A percentile compares a stretch with the other conserved stretches of the same genome.
Conservation (phyloP, 2,888 invertebrate genomes). For the Argynnis bischoffii region DNA sequence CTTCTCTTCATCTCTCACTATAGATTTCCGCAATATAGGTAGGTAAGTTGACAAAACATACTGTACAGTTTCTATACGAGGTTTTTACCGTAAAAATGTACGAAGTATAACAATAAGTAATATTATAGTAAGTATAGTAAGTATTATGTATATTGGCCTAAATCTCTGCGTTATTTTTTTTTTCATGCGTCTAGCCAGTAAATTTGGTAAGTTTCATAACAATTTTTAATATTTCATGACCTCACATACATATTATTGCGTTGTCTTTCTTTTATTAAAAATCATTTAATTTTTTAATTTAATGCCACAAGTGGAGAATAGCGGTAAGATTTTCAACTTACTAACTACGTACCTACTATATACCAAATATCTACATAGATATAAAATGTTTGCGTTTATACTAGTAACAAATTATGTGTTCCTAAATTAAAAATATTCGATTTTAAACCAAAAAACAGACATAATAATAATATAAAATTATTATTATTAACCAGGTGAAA, state of each 20-base stretch:
- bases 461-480: no score
- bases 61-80: no score
- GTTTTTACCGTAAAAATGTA: no score
- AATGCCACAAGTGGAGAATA: constrained; percentile 37
- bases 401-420: no score
- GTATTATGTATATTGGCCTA: background rate
- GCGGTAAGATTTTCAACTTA: constrained; percentile 27
- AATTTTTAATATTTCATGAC: constrained; percentile 16
- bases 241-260: no score
- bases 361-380: background rate
- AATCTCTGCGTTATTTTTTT: constrained; percentile 26
- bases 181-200: constrained; percentile 56
- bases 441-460: no score
- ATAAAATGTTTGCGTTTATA: no score
- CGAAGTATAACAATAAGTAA: no score
- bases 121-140: background rate
- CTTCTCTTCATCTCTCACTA: no score
- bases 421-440: no score
- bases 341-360: background rate
- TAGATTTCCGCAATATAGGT: no score
- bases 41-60: no score
- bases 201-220: constrained; percentile 51
- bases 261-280: background rate
- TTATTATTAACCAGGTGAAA: constrained; percentile 77
- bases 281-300: constrained; percentile 15